A percentile compares a stretch with the other conserved stretches of the same genome.
phyloP scores from a whole-genome alignment of 2,888 invertebrate genomes.

The Notodonta dromedarius region DNA sequence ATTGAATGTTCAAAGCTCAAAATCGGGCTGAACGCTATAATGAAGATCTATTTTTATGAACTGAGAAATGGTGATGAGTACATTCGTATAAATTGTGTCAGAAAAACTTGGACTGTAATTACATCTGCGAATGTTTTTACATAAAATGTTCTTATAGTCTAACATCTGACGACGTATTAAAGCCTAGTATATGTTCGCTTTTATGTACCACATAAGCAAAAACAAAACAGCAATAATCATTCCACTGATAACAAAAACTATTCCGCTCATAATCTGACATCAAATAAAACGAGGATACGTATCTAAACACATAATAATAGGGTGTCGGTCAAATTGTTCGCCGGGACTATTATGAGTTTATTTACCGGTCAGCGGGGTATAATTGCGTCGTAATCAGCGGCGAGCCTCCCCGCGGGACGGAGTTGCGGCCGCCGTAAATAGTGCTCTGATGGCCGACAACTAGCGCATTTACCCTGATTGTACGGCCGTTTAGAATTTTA shows the following conservation, averaged over 20 bases:
- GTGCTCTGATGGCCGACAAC: constrained; percentile 33
- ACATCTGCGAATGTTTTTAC: no score
- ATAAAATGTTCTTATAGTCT: no score
- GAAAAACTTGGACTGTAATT: no score
- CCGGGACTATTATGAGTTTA: constrained; percentile 43
- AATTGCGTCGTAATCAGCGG: constrained; percentile 52
- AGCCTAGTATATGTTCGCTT: background rate
- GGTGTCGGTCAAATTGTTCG: constrained; percentile 35
- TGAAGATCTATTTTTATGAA: background rate
- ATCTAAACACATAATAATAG: constrained; percentile 31
- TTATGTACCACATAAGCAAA: background rate
- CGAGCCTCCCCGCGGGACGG: constrained; percentile 35
- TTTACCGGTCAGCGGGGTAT: constrained; percentile 52
- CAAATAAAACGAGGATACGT: constrained; percentile 30
- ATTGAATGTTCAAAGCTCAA: background rate
- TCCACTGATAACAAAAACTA: constrained; percentile 10
- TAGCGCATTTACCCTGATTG: constrained; percentile 26
- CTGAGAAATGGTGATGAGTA: background rate
- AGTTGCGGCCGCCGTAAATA: constrained; percentile 37
- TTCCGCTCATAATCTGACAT: constrained; percentile 17
- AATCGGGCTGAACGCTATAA: background rate
- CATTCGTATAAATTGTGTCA: no score
- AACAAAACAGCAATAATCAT: constrained; percentile 13
- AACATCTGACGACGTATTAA: no score
- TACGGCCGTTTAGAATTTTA: constrained; percentile 25